Conservation (phyloP, 1,140 invertebrate genomes). For the Ceratosolen fusciceps region DNA sequence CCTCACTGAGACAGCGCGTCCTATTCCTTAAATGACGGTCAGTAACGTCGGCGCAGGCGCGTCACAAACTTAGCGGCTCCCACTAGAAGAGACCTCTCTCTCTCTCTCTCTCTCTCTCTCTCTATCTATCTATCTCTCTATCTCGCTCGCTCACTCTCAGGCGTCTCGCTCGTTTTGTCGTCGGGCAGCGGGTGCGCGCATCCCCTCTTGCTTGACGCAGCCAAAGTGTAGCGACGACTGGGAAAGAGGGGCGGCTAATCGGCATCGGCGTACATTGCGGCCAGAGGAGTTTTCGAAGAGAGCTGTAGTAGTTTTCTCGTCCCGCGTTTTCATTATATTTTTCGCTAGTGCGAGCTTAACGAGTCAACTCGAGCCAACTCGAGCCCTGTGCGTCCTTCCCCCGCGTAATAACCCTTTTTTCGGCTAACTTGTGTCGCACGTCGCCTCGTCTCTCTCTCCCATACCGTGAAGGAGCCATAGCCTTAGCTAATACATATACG, state of each 20-base stretch:
- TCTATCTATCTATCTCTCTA: not conserved
- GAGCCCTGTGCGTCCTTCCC: slow-evolving; percentile 30
- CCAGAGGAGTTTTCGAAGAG: not conserved
- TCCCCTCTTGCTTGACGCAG: not conserved
- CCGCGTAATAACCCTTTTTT: slow-evolving; percentile 42
- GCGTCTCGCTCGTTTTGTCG: too few species aligned
- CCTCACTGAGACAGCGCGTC: too few species aligned
- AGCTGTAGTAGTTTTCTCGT: not conserved
- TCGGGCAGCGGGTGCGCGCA: not conserved
- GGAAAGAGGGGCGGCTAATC: slow-evolving; percentile 27
- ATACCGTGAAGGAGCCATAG: not conserved
- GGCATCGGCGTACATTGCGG: slow-evolving; percentile 52
- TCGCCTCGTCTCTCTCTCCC: not conserved
- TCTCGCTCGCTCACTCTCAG: not conserved
- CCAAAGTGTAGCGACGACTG: slow-evolving; percentile 40
- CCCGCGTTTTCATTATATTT: too few species aligned
- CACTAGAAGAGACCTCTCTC: too few species aligned
- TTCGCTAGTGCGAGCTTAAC: slow-evolving; percentile 30
- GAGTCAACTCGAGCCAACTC: too few species aligned
- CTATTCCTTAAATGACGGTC: not conserved
- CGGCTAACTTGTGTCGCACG: slow-evolving; percentile 12
- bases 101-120: not conserved
- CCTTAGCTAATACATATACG: too few species aligned
- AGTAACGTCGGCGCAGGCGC: not conserved
- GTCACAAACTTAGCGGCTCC: not conserved